A percentile compares a stretch with the other conserved stretches of the same genome.
Evolutionary conservation across 2,113 vertebrate genomes (phyloP).

Genomic region (Corynorhinus townsendii): DNA sequence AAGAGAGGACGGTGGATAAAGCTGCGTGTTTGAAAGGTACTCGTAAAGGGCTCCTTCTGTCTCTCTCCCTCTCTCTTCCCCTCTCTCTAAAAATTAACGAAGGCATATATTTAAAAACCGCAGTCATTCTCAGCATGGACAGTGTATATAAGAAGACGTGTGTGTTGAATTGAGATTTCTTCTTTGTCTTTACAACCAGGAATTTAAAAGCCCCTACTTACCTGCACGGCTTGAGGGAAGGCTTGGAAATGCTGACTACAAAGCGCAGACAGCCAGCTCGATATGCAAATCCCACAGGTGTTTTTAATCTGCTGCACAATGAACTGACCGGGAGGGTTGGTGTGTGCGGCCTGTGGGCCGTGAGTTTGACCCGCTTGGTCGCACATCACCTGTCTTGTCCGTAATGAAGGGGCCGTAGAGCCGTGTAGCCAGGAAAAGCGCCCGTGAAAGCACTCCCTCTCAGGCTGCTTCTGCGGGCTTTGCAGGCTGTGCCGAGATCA

Average conservation of each 20-base stretch:
- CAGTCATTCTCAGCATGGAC: conserved; percentile 12
- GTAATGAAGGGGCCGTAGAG: conserved; percentile 29
- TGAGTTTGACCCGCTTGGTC: too few species aligned
- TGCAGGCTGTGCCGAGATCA: conserved; percentile 1
- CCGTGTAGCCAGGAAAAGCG: background rate
- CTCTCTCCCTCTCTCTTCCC: too few species aligned
- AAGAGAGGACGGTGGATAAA: conserved; percentile 4
- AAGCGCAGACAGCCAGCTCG: background rate
- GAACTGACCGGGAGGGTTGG: background rate
- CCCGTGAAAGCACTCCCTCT: conserved; percentile 6
- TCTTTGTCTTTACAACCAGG: conserved; percentile 19
- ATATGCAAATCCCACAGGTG: background rate
- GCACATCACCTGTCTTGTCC: background rate
- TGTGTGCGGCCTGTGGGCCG: background rate
- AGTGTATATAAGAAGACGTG: conserved; percentile 39
- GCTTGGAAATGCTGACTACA: conserved; percentile 16
- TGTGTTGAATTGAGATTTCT: conserved; percentile 46
- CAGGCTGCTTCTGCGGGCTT: background rate
- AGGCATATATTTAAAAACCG: too few species aligned
- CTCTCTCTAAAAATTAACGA: too few species aligned
- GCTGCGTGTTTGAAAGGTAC: conserved; percentile 44
- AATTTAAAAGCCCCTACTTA: background rate
- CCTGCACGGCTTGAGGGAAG: background rate
- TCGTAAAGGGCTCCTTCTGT: background rate
- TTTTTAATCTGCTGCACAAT: background rate